A percentile compares a stretch with the other conserved stretches of the same genome.
These are phyloP conservation scores for Propithecus coquereli DNA, from an alignment of 2,113 vertebrate species.

Conservation along the genomic window DNA sequence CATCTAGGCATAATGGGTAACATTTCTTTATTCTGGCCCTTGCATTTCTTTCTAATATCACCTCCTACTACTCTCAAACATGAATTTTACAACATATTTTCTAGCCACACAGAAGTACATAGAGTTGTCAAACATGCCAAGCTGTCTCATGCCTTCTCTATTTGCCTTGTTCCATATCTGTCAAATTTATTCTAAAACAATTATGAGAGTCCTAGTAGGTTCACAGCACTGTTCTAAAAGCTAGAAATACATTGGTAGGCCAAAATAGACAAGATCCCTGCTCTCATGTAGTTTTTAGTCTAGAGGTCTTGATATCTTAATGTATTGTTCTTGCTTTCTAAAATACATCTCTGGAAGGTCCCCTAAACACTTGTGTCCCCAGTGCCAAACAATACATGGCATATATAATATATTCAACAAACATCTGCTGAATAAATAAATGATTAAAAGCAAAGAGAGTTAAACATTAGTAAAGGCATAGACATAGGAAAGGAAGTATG, in stretches of 20 bases:
- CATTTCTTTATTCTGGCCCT: background rate
- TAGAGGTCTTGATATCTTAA: background rate
- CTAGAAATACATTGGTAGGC: background rate
- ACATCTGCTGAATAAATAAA: background rate
- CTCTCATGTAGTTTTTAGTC: background rate
- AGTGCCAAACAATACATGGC: background rate
- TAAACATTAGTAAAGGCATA: background rate
- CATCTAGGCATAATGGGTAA: background rate
- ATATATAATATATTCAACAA: background rate
- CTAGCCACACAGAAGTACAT: background rate
- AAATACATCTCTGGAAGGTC: background rate
- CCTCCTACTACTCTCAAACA: background rate
- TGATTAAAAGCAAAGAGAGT: background rate
- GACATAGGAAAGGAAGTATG: background rate
- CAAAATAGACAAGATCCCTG: background rate
- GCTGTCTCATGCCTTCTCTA: background rate
- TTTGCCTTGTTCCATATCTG: background rate
- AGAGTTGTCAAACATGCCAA: background rate
- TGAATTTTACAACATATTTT: background rate
- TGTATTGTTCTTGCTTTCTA: background rate
- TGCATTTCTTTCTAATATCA: background rate
- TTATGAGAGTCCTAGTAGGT: background rate
- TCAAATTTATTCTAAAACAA: constrained; percentile 25
- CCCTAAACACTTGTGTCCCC: background rate
- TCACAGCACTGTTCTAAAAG: background rate